These are phyloP conservation scores for Heteromormyrus szaboi DNA, from an alignment of 2,797 vertebrate species.

Conservation along the genomic window DNA sequence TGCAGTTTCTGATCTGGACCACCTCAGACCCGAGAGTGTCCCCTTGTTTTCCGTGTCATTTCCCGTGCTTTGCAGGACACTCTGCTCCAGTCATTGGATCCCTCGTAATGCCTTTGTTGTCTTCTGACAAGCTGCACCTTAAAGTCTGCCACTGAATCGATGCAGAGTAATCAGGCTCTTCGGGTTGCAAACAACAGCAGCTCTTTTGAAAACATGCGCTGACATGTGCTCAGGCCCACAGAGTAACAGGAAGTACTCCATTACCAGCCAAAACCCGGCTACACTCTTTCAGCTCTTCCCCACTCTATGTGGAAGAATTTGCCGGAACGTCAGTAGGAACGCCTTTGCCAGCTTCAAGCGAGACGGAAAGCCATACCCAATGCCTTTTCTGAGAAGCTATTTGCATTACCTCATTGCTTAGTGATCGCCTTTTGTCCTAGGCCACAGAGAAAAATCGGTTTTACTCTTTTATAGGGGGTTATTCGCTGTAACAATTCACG, in stretches of 20 bases:
- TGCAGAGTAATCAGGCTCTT: slow-evolving; percentile 37
- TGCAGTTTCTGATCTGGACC: slow-evolving; percentile 28
- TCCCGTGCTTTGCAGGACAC: not conserved
- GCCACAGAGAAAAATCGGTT: not conserved
- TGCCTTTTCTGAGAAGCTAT: not conserved
- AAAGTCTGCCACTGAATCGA: slow-evolving; percentile 26
- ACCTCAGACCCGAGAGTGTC: not conserved
- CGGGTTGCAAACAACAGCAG: slow-evolving; percentile 35
- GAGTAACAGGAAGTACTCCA: slow-evolving; percentile 32
- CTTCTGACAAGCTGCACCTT: slow-evolving; percentile 27
- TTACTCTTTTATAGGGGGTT: not conserved
- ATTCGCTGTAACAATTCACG: not conserved
- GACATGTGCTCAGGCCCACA: slow-evolving; percentile 2
- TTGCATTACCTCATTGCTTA: not conserved
- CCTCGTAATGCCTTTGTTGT: slow-evolving; percentile 29
- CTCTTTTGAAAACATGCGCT: not conserved
- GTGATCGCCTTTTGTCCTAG: not conserved
- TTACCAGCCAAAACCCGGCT: slow-evolving; percentile 38
- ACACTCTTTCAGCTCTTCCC: slow-evolving; percentile 36
- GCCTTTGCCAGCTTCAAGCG: slow-evolving; percentile 15
- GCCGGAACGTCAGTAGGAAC: slow-evolving; percentile 17
- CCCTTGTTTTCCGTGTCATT: not conserved
- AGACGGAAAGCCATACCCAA: slow-evolving; percentile 20
- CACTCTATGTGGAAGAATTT: slow-evolving; percentile 21
- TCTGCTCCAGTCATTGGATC: slow-evolving; percentile 10